Conservation (phyloP, 2,888 invertebrate genomes). For the Adelognathus sp. region DNA sequence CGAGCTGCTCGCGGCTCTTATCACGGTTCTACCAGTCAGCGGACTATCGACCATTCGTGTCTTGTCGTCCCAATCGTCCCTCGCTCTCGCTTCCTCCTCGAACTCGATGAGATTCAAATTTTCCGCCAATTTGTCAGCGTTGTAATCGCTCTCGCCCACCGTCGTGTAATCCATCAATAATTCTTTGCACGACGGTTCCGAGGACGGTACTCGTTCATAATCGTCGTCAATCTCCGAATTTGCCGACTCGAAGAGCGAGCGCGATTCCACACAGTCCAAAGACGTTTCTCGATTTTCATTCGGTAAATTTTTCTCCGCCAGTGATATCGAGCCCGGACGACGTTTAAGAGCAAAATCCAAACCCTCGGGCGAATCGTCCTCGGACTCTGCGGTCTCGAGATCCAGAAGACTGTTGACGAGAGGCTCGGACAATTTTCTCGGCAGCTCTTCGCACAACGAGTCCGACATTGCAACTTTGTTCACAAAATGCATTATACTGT, state of each 20-base stretch:
- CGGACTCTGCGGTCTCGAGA: background rate
- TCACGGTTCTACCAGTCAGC: conserved; percentile 58
- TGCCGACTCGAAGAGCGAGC: conserved; percentile 34
- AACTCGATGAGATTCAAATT: conserved; percentile 28
- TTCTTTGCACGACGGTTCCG: conserved; percentile 38
- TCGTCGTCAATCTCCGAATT: conserved; percentile 37
- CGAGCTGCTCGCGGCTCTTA: conserved; percentile 23
- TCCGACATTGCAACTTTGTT: conserved; percentile 5
- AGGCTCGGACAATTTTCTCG: conserved; percentile 36
- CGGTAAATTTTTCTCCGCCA: conserved; percentile 29
- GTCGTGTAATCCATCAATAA: conserved; percentile 25
- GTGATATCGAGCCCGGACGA: conserved; percentile 55
- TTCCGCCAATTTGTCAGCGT: background rate
- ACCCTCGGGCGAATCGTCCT: background rate
- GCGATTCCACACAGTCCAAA: background rate
- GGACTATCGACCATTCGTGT: conserved; percentile 39
- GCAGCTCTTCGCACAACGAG: conserved; percentile 38
- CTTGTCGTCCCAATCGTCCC: conserved; percentile 24
- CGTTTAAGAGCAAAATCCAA: conserved; percentile 45
- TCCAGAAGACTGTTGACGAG: conserved; percentile 10
- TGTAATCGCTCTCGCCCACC: conserved; percentile 6
- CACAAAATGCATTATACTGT: conserved; percentile 56
- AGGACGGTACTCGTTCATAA: background rate
- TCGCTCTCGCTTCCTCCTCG: conserved; percentile 24
- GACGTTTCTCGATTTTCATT: conserved; percentile 5